These are phyloP conservation scores for Salarias fasciatus DNA, from an alignment of 2,797 vertebrate genomes.

Conservation along the genomic window DNA sequence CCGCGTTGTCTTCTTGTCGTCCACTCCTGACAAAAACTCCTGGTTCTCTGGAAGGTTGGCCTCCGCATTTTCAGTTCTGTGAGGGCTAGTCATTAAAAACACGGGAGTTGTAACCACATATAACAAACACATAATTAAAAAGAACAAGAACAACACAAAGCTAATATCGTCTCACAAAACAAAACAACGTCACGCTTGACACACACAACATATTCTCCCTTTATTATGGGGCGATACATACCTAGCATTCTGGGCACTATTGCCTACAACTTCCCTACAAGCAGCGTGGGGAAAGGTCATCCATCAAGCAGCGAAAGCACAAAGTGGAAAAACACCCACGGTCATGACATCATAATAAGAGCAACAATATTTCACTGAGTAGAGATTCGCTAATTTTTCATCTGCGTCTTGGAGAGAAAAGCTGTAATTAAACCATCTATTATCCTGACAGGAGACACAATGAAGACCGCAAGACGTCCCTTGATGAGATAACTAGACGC, in stretches of 20 bases:
- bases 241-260: constrained; percentile 79
- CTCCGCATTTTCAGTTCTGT: constrained; percentile 84
- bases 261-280: constrained; percentile 78
- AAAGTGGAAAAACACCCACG: constrained; percentile 76
- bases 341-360: constrained; percentile 61
- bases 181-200: neutral
- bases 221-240: constrained; percentile 62
- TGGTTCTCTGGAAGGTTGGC: constrained; percentile 82
- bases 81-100: constrained; percentile 51
- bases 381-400: constrained; percentile 22
- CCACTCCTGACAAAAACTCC: constrained; percentile 86
- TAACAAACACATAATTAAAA: no score
- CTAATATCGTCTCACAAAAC: neutral
- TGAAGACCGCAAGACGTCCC: constrained; percentile 16
- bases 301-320: constrained; percentile 77
- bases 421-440: constrained; percentile 53
- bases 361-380: constrained; percentile 23
- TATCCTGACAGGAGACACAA: constrained; percentile 11
- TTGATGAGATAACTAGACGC: constrained; percentile 40
- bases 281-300: constrained; percentile 51
- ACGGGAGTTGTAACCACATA: no score
- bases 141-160: no score
- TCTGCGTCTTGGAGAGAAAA: constrained; percentile 19
- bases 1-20: constrained; percentile 87
- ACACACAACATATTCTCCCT: neutral